Conservation (phyloP, 2,888 invertebrate genomes). For the Pristionchus arcanus region DNA sequence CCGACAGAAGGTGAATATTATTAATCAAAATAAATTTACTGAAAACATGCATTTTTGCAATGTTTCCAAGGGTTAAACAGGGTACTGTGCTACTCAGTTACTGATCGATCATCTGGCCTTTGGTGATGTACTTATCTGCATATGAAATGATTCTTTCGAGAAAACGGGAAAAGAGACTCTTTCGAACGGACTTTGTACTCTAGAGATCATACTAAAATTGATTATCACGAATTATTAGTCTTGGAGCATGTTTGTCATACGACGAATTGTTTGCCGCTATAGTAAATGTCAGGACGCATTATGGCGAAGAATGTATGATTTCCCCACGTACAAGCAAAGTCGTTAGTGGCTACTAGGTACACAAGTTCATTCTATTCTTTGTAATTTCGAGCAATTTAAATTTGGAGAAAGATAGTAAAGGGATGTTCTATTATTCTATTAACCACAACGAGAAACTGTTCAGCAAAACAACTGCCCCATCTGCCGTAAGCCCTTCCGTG, state of each 20-base stretch:
- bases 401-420: neutral
- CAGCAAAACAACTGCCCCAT: slow-evolving; percentile 97
- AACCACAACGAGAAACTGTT: slow-evolving; percentile 51
- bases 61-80: no score
- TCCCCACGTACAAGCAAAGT: no score
- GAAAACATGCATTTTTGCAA: no score
- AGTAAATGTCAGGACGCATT: no score
- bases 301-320: no score
- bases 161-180: neutral
- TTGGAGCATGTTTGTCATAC: neutral
- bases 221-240: neutral
- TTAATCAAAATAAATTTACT: neutral
- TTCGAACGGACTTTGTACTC: neutral
- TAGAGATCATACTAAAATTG: neutral
- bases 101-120: neutral
- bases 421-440: neutral
- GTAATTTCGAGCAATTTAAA: no score
- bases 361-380: no score
- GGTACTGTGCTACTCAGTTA: no score
- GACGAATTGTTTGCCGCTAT: no score
- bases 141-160: neutral
- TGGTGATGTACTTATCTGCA: neutral
- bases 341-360: no score
- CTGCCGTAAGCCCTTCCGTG: slow-evolving; percentile 97
- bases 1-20: slow-evolving; percentile 86